Percentiles rank a stretch among this genome's conserved stretches.
These are phyloP conservation scores for Diadumene lineata DNA, from an alignment of 92 coral and sea anemone species.

Conservation along the genomic window DNA sequence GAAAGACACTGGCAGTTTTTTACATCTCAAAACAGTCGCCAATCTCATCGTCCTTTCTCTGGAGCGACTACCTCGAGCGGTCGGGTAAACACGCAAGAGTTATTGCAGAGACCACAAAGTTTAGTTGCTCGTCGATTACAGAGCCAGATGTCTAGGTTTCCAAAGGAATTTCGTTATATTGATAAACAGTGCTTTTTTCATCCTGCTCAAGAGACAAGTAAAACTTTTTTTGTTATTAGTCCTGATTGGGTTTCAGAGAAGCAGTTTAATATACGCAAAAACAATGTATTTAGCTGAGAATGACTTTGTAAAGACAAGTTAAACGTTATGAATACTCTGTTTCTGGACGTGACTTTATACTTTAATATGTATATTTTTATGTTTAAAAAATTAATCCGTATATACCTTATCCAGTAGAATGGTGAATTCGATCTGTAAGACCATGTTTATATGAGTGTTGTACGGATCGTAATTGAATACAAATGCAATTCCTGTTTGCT, in stretches of 20 bases:
- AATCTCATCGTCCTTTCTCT: conserved; percentile 34
- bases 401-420: too few relatives aligned
- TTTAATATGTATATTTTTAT: too few relatives aligned
- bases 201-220: conserved; percentile 61
- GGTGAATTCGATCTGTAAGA: too few relatives aligned
- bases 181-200: conserved; percentile 86
- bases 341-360: too few relatives aligned
- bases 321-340: too few relatives aligned
- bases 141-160: conserved; percentile 74
- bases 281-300: conserved; percentile 71
- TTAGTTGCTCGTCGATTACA: conserved; percentile 75
- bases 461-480: too few relatives aligned
- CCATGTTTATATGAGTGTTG: too few relatives aligned
- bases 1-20: conserved; percentile 2
- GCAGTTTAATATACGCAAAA: conserved; percentile 55
- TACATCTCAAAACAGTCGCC: conserved; percentile 23
- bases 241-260: conserved; percentile 92
- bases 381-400: too few relatives aligned
- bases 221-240: conserved; percentile 71
- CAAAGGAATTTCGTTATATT: conserved; percentile 75
- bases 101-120: conserved; percentile 58
- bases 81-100: conserved; percentile 56
- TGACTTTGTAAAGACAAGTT: too few relatives aligned
- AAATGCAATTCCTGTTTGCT: too few relatives aligned
- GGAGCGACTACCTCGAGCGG: conserved; percentile 37